Evolutionary conservation across 2,888 invertebrate species (phyloP).

Genomic region (Xylota sylvarum): DNA sequence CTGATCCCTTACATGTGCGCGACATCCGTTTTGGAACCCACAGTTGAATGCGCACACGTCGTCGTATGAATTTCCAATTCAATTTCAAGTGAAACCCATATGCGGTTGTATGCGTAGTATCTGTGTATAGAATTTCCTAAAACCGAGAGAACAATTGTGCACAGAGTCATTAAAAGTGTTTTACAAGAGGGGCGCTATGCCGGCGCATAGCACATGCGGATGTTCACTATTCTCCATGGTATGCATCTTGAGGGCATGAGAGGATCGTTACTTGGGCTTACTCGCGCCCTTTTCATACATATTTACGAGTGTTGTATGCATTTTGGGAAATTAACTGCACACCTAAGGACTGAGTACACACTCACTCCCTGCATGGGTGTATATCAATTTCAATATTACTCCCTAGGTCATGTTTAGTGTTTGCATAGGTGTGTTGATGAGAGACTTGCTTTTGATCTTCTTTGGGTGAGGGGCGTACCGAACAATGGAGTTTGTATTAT

Average conservation of each 20-base stretch:
- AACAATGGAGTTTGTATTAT: slow-evolving; percentile 55
- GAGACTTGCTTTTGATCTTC: slow-evolving; percentile 42
- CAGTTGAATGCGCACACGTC: slow-evolving; percentile 13
- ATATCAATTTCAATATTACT: slow-evolving; percentile 71
- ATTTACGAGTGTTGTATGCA: slow-evolving; percentile 31
- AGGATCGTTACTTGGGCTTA: slow-evolving; percentile 54
- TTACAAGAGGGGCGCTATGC: slow-evolving; percentile 71
- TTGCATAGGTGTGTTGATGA: slow-evolving; percentile 64
- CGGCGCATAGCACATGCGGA: slow-evolving; percentile 64
- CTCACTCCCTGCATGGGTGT: slow-evolving; percentile 12
- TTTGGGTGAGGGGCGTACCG: slow-evolving; percentile 2
- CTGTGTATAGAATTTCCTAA: slow-evolving; percentile 8
- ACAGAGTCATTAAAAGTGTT: slow-evolving; percentile 66
- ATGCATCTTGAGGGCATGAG: slow-evolving; percentile 62
- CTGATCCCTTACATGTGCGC: slow-evolving; percentile 75
- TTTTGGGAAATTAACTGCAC: slow-evolving; percentile 61
- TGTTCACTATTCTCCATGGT: slow-evolving; percentile 3
- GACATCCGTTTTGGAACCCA: slow-evolving; percentile 67
- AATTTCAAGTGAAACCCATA: slow-evolving; percentile 64
- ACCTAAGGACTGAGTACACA: slow-evolving; percentile 34
- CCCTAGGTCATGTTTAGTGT: slow-evolving; percentile 58
- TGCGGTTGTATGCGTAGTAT: slow-evolving; percentile 16
- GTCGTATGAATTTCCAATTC: slow-evolving; percentile 62
- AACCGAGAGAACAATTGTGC: slow-evolving; percentile 59
- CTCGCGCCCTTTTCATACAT: slow-evolving; percentile 56